Base-by-base conservation (phyloP, 2,113 vertebrate species). In the Phycodurus eques region DNA sequence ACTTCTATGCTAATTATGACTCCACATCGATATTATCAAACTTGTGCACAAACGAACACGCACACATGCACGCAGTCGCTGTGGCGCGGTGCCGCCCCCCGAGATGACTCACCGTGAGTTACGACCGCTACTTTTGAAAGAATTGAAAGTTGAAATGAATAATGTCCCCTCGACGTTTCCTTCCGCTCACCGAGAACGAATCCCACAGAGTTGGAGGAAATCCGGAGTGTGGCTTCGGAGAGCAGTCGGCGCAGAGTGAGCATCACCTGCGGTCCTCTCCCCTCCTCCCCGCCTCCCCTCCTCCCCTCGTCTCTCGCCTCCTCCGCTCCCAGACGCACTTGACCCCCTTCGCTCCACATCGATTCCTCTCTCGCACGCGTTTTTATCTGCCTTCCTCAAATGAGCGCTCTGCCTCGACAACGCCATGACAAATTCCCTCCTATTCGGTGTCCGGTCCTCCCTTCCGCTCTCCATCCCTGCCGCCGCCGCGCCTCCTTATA, bases 391-490 rank as follows among this genome's bases (percentile, higher is more conserved):
- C 84, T 78, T 85, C 70, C 74, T 80, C 76, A 80, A 82, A 85
- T 79, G 83, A 87, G 76, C 80, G 80, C 74, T 82, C 82, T 70
- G 76, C 81, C 79, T 74, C 78, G 76, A 84, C 71, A 80, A 78
- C 73, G 83, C 87, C 84, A 86, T 91, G 84, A 84, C 80, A 85
- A 85, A 87, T 90, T 86, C 85, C 79, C 78, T 75, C 78, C 81
- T 81, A 87, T 84, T 87, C 83, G 56, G 61, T 83, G 74, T 80
- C 86, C 78, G 83, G 87, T 76, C 80, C 73, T 93, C 93, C 94
- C 95, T 94, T 87, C 81, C 82, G 84, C 88, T 82, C 87, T 87
- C 90, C 88, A 89, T 95, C 92, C 90, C 92, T 94, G 93, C 93
- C 94, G 92, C 22, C 22, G 56, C 22, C 89, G 87, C 46, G 33